Base-by-base conservation (phyloP, 2,797 vertebrate genomes). In the Acipenser ruthenus region DNA sequence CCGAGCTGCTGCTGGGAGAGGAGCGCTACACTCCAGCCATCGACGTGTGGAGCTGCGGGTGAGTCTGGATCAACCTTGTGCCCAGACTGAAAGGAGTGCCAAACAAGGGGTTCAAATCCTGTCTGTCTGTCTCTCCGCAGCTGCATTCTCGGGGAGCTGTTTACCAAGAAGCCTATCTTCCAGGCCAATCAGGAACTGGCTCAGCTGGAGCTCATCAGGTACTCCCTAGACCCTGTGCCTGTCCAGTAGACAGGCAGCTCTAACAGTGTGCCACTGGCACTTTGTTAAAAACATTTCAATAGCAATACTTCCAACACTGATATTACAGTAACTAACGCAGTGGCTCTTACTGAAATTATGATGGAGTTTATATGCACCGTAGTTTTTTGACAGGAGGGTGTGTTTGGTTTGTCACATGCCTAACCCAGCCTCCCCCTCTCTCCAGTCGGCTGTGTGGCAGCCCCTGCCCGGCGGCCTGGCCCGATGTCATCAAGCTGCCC, bases 11-110 rank as follows among this genome's bases (percentile, higher is more conserved):
- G 62, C 83, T 99, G 70, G 97, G 97, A 56, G 97, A 99, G 77
- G 96, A 99, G 72, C 85, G 95, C 62, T 99, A 99, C 78, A 95
- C 95, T 0, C 96, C 96, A 0, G 96, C 96, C 69, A 99, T 99
- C 49, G 97, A 99, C 23, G 97, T 99, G 55, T 99, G 97, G 97
- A 99, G 97, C 81, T 99, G 97, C 78, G 97, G 97, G 97, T 99
- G 85, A 93, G 94, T 66, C 6, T 60, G 37, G 2, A 56, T 47
- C 72, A 52, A 2, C 1, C 2, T 51, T 4, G 0, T 64, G n/a
- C 8, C 49, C 51, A 53, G 51, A 49, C 9, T 55, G 62, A 8
- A 6, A 15, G 0, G 0, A 0, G 53, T 15, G 8, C 50, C 37
- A 11, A 10, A 48, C 6, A 12, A 13, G 6, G 8, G 51, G 9